Evolutionary conservation across 1,140 invertebrate genomes (phyloP).

Genomic region (Dreissena rostriformis): DNA sequence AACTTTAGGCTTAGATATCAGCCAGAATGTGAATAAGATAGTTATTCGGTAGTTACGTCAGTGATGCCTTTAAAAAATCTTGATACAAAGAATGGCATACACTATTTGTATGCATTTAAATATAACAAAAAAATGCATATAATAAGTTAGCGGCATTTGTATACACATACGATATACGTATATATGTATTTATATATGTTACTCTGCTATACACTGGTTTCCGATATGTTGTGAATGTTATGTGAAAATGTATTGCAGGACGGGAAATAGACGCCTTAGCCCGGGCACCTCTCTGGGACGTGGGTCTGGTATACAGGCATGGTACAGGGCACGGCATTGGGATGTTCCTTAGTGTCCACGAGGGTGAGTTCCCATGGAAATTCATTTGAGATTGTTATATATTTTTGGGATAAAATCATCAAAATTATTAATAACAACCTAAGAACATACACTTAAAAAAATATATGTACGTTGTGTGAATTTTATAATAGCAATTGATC

Average conservation of each 20-base stretch:
- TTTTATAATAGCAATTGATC: no score
- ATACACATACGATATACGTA: no score
- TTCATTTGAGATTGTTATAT: not conserved
- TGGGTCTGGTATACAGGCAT: slow-evolving; percentile 96
- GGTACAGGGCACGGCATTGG: slow-evolving; percentile 99
- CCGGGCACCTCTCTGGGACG: slow-evolving; percentile 92
- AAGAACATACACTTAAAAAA: not conserved
- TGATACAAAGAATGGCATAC: no score
- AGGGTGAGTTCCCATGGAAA: slow-evolving; percentile 81
- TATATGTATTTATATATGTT: no score
- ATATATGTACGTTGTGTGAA: not conserved
- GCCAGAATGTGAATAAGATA: not conserved
- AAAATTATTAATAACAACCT: not conserved
- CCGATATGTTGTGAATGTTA: no score
- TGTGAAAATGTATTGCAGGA: slow-evolving; percentile 55
- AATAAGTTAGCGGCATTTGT: no score
- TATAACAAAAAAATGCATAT: no score
- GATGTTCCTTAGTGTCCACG: slow-evolving; percentile 97
- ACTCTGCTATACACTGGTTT: no score
- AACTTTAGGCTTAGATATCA: not conserved
- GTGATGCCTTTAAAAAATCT: no score
- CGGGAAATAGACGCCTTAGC: slow-evolving; percentile 90
- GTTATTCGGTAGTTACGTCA: no score
- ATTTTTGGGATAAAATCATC: not conserved
- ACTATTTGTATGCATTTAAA: no score